Evolutionary conservation across 2,888 invertebrate species (phyloP).

Genomic region (Pyrochroa serraticornis): DNA sequence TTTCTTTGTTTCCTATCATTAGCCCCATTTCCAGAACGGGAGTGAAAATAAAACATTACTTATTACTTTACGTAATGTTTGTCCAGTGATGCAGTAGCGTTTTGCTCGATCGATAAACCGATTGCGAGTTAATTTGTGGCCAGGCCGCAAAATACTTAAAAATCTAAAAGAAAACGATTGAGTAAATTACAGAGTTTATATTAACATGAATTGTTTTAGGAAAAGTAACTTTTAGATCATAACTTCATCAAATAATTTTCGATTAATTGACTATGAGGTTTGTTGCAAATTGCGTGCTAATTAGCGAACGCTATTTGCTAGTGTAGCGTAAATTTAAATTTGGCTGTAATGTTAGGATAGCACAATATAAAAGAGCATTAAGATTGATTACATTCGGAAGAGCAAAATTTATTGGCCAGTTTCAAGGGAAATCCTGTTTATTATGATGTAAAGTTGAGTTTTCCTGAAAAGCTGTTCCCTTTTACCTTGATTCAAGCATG

Average conservation of each 20-base stretch:
- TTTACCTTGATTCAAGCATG: slow-evolving; percentile 9
- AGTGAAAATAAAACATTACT: too few relatives aligned
- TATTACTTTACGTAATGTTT: too few relatives aligned
- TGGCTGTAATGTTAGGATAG: slow-evolving; percentile 22
- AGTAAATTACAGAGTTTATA: slow-evolving; percentile 27
- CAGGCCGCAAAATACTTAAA: background rate
- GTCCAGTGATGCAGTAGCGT: too few relatives aligned
- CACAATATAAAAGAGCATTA: slow-evolving; percentile 31
- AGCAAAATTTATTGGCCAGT: slow-evolving; percentile 31
- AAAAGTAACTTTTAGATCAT: slow-evolving; percentile 29
- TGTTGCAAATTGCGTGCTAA: too few relatives aligned
- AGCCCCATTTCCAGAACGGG: slow-evolving; percentile 20
- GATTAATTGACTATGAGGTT: too few relatives aligned
- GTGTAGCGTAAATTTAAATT: slow-evolving; percentile 24
- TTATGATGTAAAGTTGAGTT: slow-evolving; percentile 32
- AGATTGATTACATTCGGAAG: slow-evolving; percentile 31
- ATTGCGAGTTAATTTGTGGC: background rate
- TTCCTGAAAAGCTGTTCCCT: slow-evolving; percentile 16
- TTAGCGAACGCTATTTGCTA: background rate
- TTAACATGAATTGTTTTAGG: slow-evolving; percentile 31
- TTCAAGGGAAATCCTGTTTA: slow-evolving; percentile 32
- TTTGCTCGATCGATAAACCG: background rate
- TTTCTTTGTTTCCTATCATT: slow-evolving; percentile 26
- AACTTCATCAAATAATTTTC: background rate
- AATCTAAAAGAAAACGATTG: slow-evolving; percentile 14